Evolutionary conservation across 2,888 invertebrate species (phyloP), one percentile per base, ranked within the genome.

Genomic region (Aromia moschata): DNA sequence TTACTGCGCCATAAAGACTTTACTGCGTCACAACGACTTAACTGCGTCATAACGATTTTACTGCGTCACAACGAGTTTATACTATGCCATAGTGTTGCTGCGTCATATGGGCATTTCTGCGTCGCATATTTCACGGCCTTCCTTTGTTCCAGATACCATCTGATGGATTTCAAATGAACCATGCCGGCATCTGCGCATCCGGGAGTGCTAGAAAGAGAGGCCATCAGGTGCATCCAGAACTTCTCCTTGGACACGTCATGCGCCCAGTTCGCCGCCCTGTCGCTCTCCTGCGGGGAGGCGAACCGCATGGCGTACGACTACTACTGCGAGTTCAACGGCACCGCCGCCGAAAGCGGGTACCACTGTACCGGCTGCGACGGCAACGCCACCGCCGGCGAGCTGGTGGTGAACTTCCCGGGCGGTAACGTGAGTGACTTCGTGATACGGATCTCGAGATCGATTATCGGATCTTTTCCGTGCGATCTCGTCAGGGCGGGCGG

Each of bases 391-490:
- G 67, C 65, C 16, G 60, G 45, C 9, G 58, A 68, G 31, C 16
- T 72, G 1, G 44, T 65, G 9, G 67, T 70, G 33, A 53, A 55
- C 30, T 68, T 66, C 52, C 63, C 72, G 33, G 67, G 62, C 52
- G 60, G 58, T 5, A 70, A 58, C 47, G 54, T 72, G 15, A 69
- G 62, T 56, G 67, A 74, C 36, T 71, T 74, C 49, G 61, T 73
- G 38, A 64, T 75, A 45, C 67, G 70, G 14, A 62, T 66, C 3
- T 56, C 69, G 11, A n/a, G n/a, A n/a, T n/a, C n/a, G n/a, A n/a
- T n/a, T n/a, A n/a, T n/a, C n/a, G n/a, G n/a, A n/a, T 62, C 44
- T 51, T 58, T 60, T 30, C 61, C 72, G 69, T 76, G 76, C 56
- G 65, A 60, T 59, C 64, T 74, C 43, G 62, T 70, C 49, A 74